Conservation (phyloP, 2,113 vertebrate species). For the Coturnix japonica region DNA sequence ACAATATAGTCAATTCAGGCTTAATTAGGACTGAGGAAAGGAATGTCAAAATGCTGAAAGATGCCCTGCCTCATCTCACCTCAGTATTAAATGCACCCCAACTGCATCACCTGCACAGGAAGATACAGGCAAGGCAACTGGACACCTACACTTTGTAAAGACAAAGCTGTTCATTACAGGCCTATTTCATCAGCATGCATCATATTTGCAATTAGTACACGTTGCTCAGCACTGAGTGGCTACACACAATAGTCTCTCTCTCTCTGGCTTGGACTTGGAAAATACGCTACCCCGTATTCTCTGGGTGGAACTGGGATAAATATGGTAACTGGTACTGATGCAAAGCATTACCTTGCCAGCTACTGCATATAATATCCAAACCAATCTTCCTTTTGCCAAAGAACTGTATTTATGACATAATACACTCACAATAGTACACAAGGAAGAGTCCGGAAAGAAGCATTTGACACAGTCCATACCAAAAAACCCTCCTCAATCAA, state of each 20-base stretch:
- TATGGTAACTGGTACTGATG: neutral
- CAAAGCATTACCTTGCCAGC: neutral
- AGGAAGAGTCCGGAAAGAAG: neutral
- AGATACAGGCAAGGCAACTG: neutral
- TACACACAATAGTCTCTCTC: neutral
- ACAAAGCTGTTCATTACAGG: neutral
- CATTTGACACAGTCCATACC: neutral
- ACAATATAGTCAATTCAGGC: neutral
- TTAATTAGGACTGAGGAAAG: neutral
- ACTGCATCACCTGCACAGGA: neutral
- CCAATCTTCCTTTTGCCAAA: neutral
- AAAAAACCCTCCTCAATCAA: neutral
- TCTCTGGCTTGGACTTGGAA: neutral
- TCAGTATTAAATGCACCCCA: neutral
- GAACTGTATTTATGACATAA: neutral
- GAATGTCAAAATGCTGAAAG: constrained; percentile 2
- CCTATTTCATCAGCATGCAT: neutral
- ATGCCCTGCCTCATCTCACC: neutral
- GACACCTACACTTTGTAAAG: accelerated
- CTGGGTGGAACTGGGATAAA: neutral
- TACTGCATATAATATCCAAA: neutral
- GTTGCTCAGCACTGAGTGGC: neutral
- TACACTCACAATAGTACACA: neutral
- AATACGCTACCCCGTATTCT: neutral
- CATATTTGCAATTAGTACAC: neutral